Conservation (phyloP, 2,113 vertebrate species). For the Notothenia coriiceps region DNA sequence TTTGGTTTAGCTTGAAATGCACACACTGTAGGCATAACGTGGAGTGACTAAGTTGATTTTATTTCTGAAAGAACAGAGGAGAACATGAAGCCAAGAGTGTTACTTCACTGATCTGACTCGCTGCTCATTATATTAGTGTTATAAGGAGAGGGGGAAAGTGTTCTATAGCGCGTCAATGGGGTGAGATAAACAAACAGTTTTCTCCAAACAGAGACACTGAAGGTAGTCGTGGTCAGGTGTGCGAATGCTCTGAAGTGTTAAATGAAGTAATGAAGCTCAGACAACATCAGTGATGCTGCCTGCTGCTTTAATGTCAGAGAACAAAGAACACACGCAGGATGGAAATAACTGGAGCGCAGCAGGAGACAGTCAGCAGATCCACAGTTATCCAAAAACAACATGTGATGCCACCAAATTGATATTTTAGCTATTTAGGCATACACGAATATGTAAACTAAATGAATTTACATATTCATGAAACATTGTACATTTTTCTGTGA, state of each 20-base stretch:
- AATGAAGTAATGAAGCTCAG: slow-evolving; percentile 57
- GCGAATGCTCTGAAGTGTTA: slow-evolving; percentile 31
- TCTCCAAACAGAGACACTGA: neutral
- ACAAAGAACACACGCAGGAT: slow-evolving; percentile 54
- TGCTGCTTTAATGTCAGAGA: slow-evolving; percentile 68
- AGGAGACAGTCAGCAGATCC: slow-evolving; percentile 36
- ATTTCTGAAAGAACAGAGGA: neutral
- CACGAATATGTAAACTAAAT: neutral
- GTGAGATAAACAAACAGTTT: neutral
- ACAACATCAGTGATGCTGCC: slow-evolving; percentile 26
- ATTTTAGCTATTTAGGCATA: neutral
- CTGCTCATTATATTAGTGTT: slow-evolving; percentile 1
- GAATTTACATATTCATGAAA: neutral
- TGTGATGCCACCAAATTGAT: neutral
- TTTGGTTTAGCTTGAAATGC: neutral
- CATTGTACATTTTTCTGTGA: neutral
- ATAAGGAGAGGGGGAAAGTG: neutral
- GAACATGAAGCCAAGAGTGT: neutral
- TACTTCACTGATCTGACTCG: neutral
- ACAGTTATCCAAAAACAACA: slow-evolving; percentile 9
- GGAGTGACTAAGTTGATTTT: neutral
- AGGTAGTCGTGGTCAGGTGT: slow-evolving; percentile 21
- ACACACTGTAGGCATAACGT: neutral
- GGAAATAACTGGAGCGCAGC: slow-evolving; percentile 59
- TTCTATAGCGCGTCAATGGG: neutral